A percentile compares a stretch with the other conserved stretches of the same genome.
Evolutionary conservation across 2,797 vertebrate species (phyloP).

Genomic region (Clarias fuscus): DNA sequence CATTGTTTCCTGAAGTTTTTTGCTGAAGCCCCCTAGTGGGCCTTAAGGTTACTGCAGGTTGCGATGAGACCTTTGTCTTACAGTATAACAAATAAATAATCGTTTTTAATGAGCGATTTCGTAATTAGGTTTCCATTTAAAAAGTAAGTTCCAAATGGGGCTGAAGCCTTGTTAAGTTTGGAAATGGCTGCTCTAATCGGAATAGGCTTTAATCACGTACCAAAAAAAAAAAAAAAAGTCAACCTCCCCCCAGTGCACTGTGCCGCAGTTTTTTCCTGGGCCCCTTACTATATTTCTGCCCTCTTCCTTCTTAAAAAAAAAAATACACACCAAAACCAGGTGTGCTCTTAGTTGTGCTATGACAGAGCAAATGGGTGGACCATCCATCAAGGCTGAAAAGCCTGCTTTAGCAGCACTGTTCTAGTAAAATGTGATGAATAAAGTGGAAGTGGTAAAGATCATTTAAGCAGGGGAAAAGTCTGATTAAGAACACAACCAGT

Average conservation of each 20-base stretch:
- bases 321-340: not conserved
- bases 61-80: too few species aligned
- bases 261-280: not conserved
- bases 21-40: too few species aligned
- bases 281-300: not conserved
- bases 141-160: too few species aligned
- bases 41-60: too few species aligned
- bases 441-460: slow-evolving; percentile 41
- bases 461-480: slow-evolving; percentile 45
- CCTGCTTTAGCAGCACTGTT: slow-evolving; percentile 24
- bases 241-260: not conserved
- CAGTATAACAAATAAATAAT: too few species aligned
- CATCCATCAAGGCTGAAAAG: not conserved
- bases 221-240: not conserved
- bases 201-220: not conserved
- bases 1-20: too few species aligned
- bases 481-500: slow-evolving; percentile 52
- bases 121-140: too few species aligned
- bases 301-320: not conserved
- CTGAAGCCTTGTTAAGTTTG: too few species aligned
- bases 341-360: not conserved
- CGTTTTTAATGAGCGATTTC: too few species aligned
- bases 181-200: too few species aligned
- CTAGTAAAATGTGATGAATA: slow-evolving; percentile 54
- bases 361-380: not conserved